These are phyloP conservation scores for Halichoeres trimaculatus DNA, from an alignment of 2,113 vertebrate genomes.

Conservation along the genomic window DNA sequence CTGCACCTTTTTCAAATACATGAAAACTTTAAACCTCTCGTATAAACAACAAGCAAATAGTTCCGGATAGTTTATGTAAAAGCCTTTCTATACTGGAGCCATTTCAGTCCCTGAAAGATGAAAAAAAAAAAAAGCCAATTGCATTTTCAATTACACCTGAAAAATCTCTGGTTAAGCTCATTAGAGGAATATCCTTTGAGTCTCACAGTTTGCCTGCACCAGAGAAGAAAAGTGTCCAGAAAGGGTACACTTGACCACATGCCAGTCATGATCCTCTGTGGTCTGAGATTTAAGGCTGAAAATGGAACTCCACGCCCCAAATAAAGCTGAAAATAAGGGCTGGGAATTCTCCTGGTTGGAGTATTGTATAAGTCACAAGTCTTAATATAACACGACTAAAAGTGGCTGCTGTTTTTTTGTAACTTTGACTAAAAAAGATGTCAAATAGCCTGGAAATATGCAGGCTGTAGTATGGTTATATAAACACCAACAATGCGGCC, in stretches of 20 bases:
- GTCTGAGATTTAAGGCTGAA: constrained; percentile 55
- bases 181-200: constrained; percentile 49
- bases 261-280: constrained; percentile 62
- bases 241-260: constrained; percentile 69
- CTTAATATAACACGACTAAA: constrained; percentile 51
- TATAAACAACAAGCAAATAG: neutral
- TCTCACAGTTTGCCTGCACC: constrained; percentile 49
- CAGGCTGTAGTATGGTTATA: neutral
- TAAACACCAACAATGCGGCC: neutral
- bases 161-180: constrained; percentile 24
- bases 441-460: constrained; percentile 27
- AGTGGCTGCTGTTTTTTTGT: constrained; percentile 22
- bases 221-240: constrained; percentile 42
- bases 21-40: neutral
- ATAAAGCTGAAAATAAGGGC: constrained; percentile 75
- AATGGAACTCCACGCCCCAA: constrained; percentile 71
- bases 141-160: neutral
- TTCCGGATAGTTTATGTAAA: neutral
- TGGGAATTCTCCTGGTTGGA: constrained; percentile 41
- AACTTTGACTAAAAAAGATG: constrained; percentile 29
- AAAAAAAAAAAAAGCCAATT: neutral
- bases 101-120: neutral
- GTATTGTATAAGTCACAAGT: constrained; percentile 38
- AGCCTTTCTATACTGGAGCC: neutral
- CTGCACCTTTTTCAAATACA: neutral